Evolutionary conservation across 2,888 invertebrate species (phyloP), one percentile per base, ranked within the genome.

Genomic region (Heliconius aoede): DNA sequence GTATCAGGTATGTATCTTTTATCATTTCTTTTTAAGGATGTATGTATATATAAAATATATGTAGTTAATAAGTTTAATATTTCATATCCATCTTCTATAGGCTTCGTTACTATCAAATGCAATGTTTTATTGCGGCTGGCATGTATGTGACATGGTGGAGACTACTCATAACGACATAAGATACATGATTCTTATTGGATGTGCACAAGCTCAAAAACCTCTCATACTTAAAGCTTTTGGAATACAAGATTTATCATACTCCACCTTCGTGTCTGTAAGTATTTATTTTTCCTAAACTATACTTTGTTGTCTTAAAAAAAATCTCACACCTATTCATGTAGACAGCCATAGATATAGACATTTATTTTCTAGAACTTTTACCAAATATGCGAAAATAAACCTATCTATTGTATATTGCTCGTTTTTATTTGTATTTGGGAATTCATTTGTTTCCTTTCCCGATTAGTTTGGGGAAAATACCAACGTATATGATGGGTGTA

Each of bases 151-250:
- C 7, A 71, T 86, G 60, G 85, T 89, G 30, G 84, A 82, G 30
- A 78, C 82, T n/a, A 78, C 86, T 8, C 85, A 86, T 65, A 84
- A 81, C 4, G 90, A 92, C 74, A 86, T 92, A 51, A 84, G 91
- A 18, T 83, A 84, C 5, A 82, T 91, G 9, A 87, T 93, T n/a
- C 83, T 92, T 8, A 89, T 95, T 32, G 90, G 92, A 28, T 91
- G 91, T 83, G 85, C 89, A n/a, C 91, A 93, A 80, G 90, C 95
- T 36, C 93, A 94, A 80, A 91, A 91, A 65, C 92, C 94, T 1
- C 85, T 94, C 3, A 85, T 93, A 46, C 86, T 95, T 5, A 94
- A 94, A 79, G 94, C 95, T 3, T 95, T 94, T 73, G 93, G 92
- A 3, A 89, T 93, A 67, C 90, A 92, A 77, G 92, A 93, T 76